phyloP scores from a whole-genome alignment of 2,113 vertebrate genomes.

The Cromileptes altivelis region DNA sequence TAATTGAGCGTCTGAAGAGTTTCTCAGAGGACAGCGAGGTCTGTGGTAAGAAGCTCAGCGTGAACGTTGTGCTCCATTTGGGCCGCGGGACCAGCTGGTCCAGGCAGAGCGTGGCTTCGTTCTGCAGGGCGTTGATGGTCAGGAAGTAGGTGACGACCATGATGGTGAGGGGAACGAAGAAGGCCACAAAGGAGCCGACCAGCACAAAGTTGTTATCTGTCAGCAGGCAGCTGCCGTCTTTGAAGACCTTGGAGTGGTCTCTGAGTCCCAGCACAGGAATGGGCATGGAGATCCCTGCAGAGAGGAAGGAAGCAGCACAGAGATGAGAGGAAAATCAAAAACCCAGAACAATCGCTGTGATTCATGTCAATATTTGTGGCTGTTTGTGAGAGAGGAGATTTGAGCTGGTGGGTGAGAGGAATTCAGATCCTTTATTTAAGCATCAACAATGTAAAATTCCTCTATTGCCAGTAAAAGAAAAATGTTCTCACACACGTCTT shows the following conservation, averaged over 20 bases:
- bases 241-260: constrained; percentile 94
- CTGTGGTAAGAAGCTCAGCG: constrained; percentile 91
- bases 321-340: constrained; percentile 8
- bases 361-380: neutral
- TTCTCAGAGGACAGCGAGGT: constrained; percentile 93
- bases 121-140: constrained; percentile 93
- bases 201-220: constrained; percentile 93
- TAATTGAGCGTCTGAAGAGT: constrained; percentile 90
- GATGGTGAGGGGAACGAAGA: constrained; percentile 96
- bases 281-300: constrained; percentile 92
- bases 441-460: too few relatives aligned
- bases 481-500: too few relatives aligned
- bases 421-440: too few relatives aligned
- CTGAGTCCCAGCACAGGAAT: constrained; percentile 93
- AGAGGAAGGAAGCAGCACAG: constrained; percentile 26
- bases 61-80: constrained; percentile 87
- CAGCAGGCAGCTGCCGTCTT: constrained; percentile 90
- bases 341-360: neutral
- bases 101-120: constrained; percentile 91
- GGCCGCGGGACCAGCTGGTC: constrained; percentile 89
- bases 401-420: too few relatives aligned
- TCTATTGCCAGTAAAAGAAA: too few relatives aligned
- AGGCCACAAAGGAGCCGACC: constrained; percentile 94
- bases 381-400: too few relatives aligned
- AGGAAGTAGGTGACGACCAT: constrained; percentile 98